Evolutionary conservation across 2,888 invertebrate species (phyloP).

Genomic region (Germaria angustata): DNA sequence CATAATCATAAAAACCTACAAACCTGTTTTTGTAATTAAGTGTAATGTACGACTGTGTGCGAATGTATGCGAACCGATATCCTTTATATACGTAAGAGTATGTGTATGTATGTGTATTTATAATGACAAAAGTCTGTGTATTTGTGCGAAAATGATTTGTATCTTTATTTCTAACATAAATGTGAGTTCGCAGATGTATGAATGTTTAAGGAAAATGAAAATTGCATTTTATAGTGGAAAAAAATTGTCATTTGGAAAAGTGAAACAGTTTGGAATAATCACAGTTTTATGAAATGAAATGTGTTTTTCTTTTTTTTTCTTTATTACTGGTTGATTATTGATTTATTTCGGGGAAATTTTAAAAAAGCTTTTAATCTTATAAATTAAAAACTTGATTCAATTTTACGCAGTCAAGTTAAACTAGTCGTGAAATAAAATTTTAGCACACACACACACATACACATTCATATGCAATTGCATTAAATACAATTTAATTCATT

Average conservation of each 20-base stretch:
- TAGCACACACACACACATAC: too few relatives aligned
- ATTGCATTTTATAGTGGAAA: conserved; percentile 33
- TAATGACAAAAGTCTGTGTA: background rate
- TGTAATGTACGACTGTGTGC: conserved; percentile 29
- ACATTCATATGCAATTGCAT: too few relatives aligned
- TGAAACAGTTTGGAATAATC: conserved; percentile 32
- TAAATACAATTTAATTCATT: too few relatives aligned
- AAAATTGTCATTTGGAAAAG: conserved; percentile 21
- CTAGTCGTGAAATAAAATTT: background rate
- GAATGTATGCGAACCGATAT: background rate
- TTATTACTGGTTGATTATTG: background rate
- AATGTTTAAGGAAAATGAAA: conserved; percentile 34
- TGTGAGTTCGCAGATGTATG: background rate
- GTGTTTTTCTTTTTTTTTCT: background rate
- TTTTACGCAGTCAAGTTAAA: background rate
- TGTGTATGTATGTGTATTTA: background rate
- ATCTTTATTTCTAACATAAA: background rate
- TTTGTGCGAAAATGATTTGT: conserved; percentile 14
- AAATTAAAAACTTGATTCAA: background rate
- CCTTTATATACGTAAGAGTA: background rate
- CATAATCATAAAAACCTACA: conserved; percentile 57
- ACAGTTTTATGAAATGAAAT: conserved; percentile 1
- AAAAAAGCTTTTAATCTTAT: background rate
- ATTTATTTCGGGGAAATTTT: background rate
- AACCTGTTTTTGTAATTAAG: conserved; percentile 57